Conservation (phyloP, 2,888 invertebrate species). For the Alitta virens region DNA sequence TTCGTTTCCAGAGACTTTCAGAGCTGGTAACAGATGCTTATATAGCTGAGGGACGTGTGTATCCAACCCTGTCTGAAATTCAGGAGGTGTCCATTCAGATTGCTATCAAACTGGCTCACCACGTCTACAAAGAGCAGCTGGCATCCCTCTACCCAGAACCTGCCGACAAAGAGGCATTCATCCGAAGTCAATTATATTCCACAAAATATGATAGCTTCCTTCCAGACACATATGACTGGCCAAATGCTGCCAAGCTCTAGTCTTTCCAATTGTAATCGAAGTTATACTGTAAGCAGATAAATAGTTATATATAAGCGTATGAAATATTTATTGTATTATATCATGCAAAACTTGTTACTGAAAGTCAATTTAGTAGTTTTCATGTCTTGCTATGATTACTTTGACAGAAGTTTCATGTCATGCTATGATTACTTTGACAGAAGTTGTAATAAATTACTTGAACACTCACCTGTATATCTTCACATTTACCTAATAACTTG, state of each 20-base stretch:
- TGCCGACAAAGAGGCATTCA: conserved; percentile 59
- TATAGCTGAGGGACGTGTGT: conserved; percentile 80
- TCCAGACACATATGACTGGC: conserved; percentile 59
- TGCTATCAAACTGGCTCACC: conserved; percentile 76
- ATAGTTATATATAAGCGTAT: too few relatives aligned
- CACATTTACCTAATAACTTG: too few relatives aligned
- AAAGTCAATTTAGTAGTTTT: too few relatives aligned
- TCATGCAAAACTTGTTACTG: too few relatives aligned
- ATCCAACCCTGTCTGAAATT: conserved; percentile 83
- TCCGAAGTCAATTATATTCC: conserved; percentile 47
- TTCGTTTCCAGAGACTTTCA: conserved; percentile 68
- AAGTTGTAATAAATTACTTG: too few relatives aligned
- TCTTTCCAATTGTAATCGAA: too few relatives aligned
- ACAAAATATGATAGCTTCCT: conserved; percentile 59
- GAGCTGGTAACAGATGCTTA: conserved; percentile 78
- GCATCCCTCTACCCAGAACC: conserved; percentile 63
- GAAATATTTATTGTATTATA: too few relatives aligned
- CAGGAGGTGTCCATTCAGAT: conserved; percentile 84
- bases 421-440: too few relatives aligned
- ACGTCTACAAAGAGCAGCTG: conserved; percentile 68
- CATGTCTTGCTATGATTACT: too few relatives aligned
- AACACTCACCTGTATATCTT: too few relatives aligned
- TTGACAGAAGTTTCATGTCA: too few relatives aligned
- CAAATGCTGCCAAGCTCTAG: conserved; percentile 30
- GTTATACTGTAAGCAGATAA: too few relatives aligned